Evolutionary conservation across 2,888 invertebrate species (phyloP), one percentile per base, ranked within the genome.

Genomic region (Drosophila glabriapex): DNA sequence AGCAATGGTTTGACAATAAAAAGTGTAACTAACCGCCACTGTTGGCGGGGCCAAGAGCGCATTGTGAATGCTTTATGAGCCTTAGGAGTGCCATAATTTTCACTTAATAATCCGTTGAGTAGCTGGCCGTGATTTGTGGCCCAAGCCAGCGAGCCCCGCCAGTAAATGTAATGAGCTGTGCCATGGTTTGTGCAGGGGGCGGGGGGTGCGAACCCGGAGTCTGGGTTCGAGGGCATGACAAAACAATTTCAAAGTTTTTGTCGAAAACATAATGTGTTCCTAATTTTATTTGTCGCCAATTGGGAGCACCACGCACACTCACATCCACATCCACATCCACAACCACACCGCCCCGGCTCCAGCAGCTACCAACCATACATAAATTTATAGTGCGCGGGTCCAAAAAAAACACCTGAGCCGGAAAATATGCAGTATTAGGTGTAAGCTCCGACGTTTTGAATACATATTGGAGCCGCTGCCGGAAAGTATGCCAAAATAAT

Each of bases 201-300:
- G 14, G 56, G 31, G 43, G 55, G 53, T 10, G 33, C 2, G 1
- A 52, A 2, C 10, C 12, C 43, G 25, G 46, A 16, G 22, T 25
- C 9, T 46, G 25, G 43, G 43, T 54, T 53, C 6, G 54, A 25
- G 72, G 67, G 56, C 55, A 64, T 67, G 73, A 67, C 68, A 74
- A 86, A 87, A 84, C 83, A 89, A 89, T 91, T 88, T 83, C 70
- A 87, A 88, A 91, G 78, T 87, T 89, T 88, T 91, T 80, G 83
- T 81, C 81, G 81, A 89, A 90, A 89, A 89, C 90, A 87, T 89
- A 91, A 91, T 91, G 91, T 90, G 88, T 79, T 85, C 81, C 90
- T 91, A 88, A 88, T 88, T 88, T 88, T 89, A 85, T 90, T 88
- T 87, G 91, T 91, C 89, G 87, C 89, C 91, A 89, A 87, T 89